Evolutionary conservation across 2,113 vertebrate species (phyloP).

Genomic region (Archilochus colubris): DNA sequence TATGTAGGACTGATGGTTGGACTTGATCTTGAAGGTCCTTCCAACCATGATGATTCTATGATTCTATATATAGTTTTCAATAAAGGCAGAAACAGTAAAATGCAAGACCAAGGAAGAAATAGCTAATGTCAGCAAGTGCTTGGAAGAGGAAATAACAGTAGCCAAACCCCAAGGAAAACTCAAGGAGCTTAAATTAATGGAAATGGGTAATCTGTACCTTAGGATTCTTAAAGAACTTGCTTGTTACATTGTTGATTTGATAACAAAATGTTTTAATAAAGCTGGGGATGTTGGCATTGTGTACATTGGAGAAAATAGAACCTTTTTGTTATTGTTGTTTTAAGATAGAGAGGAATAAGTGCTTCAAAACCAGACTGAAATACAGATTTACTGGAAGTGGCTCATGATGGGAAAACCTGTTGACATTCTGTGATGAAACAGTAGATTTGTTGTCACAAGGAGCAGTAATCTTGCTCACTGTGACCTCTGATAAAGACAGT

Average conservation of each 20-base stretch:
- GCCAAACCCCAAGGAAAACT: background rate
- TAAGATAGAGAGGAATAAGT: background rate
- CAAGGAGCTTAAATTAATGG: background rate
- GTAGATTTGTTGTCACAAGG: background rate
- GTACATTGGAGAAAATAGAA: background rate
- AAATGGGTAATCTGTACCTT: background rate
- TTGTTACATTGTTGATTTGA: background rate
- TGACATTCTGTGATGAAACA: background rate
- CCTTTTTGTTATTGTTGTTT: background rate
- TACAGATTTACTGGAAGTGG: background rate
- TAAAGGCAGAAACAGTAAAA: background rate
- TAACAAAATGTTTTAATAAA: background rate
- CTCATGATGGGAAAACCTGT: background rate
- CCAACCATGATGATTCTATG: too few relatives aligned
- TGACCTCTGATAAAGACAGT: background rate
- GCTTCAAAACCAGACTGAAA: background rate
- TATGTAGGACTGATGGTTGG: too few relatives aligned
- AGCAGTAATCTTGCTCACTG: background rate
- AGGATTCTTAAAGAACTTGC: background rate
- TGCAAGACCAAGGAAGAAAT: background rate
- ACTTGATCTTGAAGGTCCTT: too few relatives aligned
- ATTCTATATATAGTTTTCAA: too few relatives aligned
- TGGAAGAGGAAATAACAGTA: background rate
- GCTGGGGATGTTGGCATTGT: background rate
- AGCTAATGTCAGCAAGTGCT: background rate